A percentile compares a stretch with the other conserved stretches of the same genome.
These are phyloP conservation scores for Pyrocephalus nanus DNA, from an alignment of 2,797 vertebrate genomes.

Conservation along the genomic window DNA sequence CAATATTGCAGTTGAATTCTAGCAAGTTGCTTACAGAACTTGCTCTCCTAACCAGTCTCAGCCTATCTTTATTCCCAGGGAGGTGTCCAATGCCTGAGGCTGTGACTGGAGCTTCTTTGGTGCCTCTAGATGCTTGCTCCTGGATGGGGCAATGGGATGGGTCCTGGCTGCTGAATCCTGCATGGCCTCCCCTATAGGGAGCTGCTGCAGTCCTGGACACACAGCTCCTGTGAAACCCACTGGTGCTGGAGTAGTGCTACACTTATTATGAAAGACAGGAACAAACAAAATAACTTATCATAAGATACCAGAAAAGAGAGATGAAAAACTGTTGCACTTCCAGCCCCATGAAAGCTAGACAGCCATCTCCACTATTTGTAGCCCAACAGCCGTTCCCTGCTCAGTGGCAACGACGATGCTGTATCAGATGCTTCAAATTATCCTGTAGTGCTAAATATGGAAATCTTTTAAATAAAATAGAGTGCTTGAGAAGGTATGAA, in stretches of 20 bases:
- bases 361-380: neutral
- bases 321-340: neutral
- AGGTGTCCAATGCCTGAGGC: neutral
- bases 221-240: neutral
- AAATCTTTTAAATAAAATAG: neutral
- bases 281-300: neutral
- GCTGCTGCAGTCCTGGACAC: fast-evolving
- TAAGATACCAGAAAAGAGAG: neutral
- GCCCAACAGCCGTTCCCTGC: neutral
- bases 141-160: neutral
- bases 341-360: neutral
- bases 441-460: neutral
- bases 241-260: neutral
- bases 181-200: neutral
- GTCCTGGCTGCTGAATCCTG: neutral
- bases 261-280: neutral
- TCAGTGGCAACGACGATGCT: fast-evolving
- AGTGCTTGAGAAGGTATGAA: neutral
- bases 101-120: neutral
- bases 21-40: neutral
- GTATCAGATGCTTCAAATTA: neutral
- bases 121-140: neutral
- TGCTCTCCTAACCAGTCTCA: neutral
- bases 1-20: neutral
- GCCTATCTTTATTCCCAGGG: fast-evolving